phyloP scores from a whole-genome alignment of 2,888 invertebrate genomes.

The Limnephilus marmoratus region DNA sequence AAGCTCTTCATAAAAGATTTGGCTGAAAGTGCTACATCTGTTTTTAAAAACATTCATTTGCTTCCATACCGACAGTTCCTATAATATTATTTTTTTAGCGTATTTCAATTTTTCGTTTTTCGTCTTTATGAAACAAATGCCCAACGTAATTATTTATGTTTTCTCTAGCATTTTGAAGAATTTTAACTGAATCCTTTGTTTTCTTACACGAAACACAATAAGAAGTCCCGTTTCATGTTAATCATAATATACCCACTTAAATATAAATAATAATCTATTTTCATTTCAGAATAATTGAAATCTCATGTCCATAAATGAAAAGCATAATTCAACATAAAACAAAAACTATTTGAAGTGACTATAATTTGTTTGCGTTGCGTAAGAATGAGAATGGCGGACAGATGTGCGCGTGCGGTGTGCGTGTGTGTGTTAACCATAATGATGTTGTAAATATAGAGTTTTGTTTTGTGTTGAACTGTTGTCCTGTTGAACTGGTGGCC shows the following conservation, averaged over 20 bases:
- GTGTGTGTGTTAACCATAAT: conserved; percentile 21
- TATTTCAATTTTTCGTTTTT: not conserved
- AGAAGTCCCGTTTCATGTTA: not conserved
- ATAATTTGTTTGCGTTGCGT: not conserved
- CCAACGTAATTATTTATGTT: not conserved
- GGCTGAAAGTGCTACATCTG: not conserved
- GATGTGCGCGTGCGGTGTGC: not conserved
- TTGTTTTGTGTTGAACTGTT: conserved; percentile 45
- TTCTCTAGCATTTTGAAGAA: not conserved
- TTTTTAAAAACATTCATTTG: not conserved
- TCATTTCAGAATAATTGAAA: conserved; percentile 39
- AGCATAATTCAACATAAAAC: conserved; percentile 38
- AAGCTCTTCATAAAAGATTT: not conserved
- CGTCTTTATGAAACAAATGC: not conserved
- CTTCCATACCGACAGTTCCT: not conserved
- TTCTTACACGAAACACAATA: not conserved
- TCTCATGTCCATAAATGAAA: conserved; percentile 15
- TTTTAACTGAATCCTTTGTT: not conserved
- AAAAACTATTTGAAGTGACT: conserved; percentile 9
- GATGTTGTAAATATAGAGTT: conserved; percentile 27
- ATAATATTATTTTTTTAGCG: not conserved
- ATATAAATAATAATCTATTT: conserved; percentile 36
- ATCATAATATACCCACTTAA: not conserved
- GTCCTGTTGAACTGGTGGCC: not conserved
- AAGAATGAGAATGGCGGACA: not conserved